A percentile compares a stretch with the other conserved stretches of the same genome.
Evolutionary conservation across 2,888 invertebrate species (phyloP).

Genomic region (Spodoptera littoralis): DNA sequence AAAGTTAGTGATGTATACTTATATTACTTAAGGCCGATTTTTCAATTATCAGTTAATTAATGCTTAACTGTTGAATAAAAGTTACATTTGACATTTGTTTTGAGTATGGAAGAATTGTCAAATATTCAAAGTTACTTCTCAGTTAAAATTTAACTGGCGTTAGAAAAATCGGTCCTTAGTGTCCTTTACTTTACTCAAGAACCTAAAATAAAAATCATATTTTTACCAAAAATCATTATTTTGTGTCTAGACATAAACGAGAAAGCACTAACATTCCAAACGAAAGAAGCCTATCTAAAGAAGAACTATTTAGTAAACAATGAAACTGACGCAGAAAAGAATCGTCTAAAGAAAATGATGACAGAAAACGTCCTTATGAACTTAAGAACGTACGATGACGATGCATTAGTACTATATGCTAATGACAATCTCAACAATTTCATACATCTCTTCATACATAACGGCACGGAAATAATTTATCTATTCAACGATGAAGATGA

Average conservation of each 20-base stretch:
- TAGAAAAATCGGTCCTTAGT: too few species aligned
- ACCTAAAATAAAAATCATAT: not conserved
- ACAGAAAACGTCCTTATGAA: conserved; percentile 95
- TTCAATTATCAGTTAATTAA: too few species aligned
- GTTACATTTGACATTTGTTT: too few species aligned
- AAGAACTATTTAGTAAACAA: conserved; percentile 93
- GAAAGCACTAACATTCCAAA: conserved; percentile 96
- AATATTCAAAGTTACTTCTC: too few species aligned
- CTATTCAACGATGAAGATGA: conserved; percentile 94
- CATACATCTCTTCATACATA: conserved; percentile 95
- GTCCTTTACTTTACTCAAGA: too few species aligned
- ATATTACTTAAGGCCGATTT: too few species aligned
- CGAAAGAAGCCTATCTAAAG: conserved; percentile 93
- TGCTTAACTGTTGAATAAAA: too few species aligned
- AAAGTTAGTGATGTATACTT: too few species aligned
- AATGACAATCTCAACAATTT: conserved; percentile 98
- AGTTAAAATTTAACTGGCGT: too few species aligned
- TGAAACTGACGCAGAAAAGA: conserved; percentile 89
- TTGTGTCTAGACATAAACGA: conserved; percentile 94
- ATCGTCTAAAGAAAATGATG: conserved; percentile 92
- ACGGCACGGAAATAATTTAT: conserved; percentile 94
- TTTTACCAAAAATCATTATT: conserved; percentile 35
- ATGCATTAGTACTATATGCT: conserved; percentile 95
- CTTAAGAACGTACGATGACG: conserved; percentile 94
- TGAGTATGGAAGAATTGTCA: too few species aligned